Percentiles rank a stretch among this genome's conserved stretches.
Conservation (phyloP, 2,888 invertebrate species). For the Epirrhoe alternata region DNA sequence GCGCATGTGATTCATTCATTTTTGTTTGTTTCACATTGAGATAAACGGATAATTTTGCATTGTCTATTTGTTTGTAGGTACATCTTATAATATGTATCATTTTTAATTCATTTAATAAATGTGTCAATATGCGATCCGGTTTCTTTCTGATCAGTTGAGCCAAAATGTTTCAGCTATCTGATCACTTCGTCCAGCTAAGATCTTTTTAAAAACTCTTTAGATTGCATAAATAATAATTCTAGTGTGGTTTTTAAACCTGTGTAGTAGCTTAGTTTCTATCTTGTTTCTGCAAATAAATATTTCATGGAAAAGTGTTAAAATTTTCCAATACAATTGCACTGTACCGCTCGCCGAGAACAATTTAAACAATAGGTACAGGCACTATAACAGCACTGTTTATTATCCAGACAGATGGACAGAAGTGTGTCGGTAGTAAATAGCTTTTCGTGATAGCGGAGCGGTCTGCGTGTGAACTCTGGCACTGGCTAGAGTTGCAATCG, state of each 20-base stretch:
- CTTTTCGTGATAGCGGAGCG: conserved; percentile 63
- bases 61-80: conserved; percentile 56
- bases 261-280: no score
- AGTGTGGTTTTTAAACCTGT: no score
- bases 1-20: conserved; percentile 64
- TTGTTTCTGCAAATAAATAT: no score
- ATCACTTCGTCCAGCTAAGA: no score
- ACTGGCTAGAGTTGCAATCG: conserved; percentile 33
- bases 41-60: conserved; percentile 41
- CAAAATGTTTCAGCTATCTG: no score
- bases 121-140: no score
- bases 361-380: conserved; percentile 52
- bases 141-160: no score
- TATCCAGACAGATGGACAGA: conserved; percentile 65
- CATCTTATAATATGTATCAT: no score
- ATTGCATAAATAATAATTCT: no score
- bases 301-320: neutral
- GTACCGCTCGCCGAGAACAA: conserved; percentile 45
- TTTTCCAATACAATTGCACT: conserved; percentile 25
- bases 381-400: conserved; percentile 60
- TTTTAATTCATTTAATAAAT: no score
- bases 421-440: conserved; percentile 72
- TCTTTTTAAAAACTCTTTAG: no score
- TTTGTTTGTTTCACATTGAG: conserved; percentile 58
- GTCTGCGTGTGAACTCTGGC: conserved; percentile 65